Evolutionary conservation across 2,797 vertebrate genomes (phyloP), one percentile per base, ranked within the genome.

Genomic region (Huso huso): DNA sequence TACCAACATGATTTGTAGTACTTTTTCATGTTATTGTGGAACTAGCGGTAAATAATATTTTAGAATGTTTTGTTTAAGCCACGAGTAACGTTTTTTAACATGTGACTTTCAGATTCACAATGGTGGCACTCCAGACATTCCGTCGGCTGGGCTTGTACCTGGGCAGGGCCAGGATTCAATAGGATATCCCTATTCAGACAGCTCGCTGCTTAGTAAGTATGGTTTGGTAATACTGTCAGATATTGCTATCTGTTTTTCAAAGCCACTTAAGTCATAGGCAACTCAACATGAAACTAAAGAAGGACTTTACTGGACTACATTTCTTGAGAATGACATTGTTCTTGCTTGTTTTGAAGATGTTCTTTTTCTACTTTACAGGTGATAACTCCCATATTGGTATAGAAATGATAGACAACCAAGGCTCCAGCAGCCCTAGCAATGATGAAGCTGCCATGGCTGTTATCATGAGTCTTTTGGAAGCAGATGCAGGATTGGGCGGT

Each of bases 401-500:
- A 10, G 93, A 97, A 71, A 95, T 98, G 89, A 94, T 97, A 73
- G 95, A 98, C 60, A 83, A 87, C 0, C 94, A 95, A 7, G 95
- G 96, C 51, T 98, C 95, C 49, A 99, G 96, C 82, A 99, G 96
- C 78, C 96, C 95, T 65, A 97, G 94, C 77, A 97, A 97, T 0
- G 97, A 99, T 0, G 97, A 99, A 80, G 96, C 96, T 0, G 97
- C 97, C 7, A 99, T 99, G 97, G 96, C 97, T 0, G 97, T 99
- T 66, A 99, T 99, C 71, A 99, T 99, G 97, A 99, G 96, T 76
- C 90, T 99, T 74, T 83, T 99, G 83, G 97, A 99, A 88, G 97
- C 97, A 0, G 96, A 99, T 48, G 95, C 96, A 0, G 96, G 97
- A 64, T 90, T 99, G 0, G 97, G 97, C 0, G 97, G 97, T 8